phyloP scores from a whole-genome alignment of 1,140 invertebrate genomes.

The Euwallacea similis region DNA sequence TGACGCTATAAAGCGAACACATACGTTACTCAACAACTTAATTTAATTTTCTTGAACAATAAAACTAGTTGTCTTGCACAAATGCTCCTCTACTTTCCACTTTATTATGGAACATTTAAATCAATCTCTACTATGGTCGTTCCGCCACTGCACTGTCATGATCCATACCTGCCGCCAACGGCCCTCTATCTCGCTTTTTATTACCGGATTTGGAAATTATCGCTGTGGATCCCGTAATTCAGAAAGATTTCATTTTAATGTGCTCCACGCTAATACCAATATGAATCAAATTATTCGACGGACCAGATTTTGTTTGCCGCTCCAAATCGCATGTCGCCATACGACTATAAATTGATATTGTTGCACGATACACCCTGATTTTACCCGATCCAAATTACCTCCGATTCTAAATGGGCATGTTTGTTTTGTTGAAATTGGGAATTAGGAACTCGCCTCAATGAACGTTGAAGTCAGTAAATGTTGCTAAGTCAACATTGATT shows the following conservation, averaged over 20 bases:
- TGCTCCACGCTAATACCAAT: slow-evolving; percentile 41
- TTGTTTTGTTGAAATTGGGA: neutral
- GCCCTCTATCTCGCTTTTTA: slow-evolving; percentile 40
- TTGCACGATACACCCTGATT: neutral
- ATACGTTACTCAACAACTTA: too few species aligned
- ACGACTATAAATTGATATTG: slow-evolving; percentile 31
- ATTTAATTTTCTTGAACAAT: too few species aligned
- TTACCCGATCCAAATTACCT: neutral
- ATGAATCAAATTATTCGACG: slow-evolving; percentile 43
- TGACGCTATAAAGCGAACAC: too few species aligned
- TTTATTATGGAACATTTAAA: too few species aligned
- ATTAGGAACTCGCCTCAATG: too few species aligned
- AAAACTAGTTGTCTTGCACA: too few species aligned
- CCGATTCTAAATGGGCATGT: neutral
- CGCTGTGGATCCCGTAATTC: slow-evolving; percentile 43
- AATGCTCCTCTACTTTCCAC: too few species aligned
- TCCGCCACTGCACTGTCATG: slow-evolving; percentile 35
- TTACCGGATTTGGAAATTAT: slow-evolving; percentile 42
- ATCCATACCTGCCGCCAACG: slow-evolving; percentile 32
- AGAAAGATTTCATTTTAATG: slow-evolving; percentile 45
- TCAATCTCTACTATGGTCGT: neutral
- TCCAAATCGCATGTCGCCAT: slow-evolving; percentile 20
- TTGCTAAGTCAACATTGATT: too few species aligned
- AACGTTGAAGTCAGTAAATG: too few species aligned
- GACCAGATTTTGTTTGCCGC: slow-evolving; percentile 39